phyloP scores from a whole-genome alignment of 2,797 vertebrate genomes.

The Channa striata region DNA sequence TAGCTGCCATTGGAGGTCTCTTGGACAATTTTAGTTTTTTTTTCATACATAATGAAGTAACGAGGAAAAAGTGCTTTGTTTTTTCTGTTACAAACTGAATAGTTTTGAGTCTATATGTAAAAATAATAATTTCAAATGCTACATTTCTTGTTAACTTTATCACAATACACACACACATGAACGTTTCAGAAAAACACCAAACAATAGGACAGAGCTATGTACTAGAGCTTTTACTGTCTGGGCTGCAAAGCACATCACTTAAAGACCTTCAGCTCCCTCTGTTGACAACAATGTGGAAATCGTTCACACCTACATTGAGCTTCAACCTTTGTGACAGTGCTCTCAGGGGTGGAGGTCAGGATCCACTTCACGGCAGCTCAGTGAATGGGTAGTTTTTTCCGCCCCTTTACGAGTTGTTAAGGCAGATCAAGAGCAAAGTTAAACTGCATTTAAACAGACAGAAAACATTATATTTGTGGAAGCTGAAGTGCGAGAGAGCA shows the following conservation, averaged over 20 bases:
- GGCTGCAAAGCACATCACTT: not conserved
- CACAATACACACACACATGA: not conserved
- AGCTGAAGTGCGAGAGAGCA: not conserved
- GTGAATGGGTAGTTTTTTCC: not conserved
- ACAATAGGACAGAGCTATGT: not conserved
- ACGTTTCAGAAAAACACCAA: slow-evolving; percentile 4
- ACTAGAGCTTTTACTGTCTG: not conserved
- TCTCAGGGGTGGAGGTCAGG: not conserved
- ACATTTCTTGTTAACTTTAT: not conserved
- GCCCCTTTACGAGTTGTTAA: not conserved
- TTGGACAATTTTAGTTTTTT: not conserved
- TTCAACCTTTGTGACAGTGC: not conserved
- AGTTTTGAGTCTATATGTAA: not conserved
- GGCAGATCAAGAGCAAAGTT: not conserved
- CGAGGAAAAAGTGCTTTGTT: not conserved
- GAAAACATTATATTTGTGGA: no score
- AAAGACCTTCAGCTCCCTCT: slow-evolving; percentile 56
- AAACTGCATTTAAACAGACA: not conserved
- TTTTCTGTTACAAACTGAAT: not conserved
- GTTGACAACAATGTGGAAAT: slow-evolving; percentile 42
- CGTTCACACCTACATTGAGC: not conserved
- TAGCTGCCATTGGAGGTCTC: not conserved
- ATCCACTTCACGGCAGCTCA: not conserved
- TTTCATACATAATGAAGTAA: not conserved
- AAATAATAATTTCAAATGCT: not conserved